Percentiles rank a stretch among this genome's conserved stretches.
phyloP scores from a whole-genome alignment of 1,140 invertebrate species.

The Himalopsyche phryganea region DNA sequence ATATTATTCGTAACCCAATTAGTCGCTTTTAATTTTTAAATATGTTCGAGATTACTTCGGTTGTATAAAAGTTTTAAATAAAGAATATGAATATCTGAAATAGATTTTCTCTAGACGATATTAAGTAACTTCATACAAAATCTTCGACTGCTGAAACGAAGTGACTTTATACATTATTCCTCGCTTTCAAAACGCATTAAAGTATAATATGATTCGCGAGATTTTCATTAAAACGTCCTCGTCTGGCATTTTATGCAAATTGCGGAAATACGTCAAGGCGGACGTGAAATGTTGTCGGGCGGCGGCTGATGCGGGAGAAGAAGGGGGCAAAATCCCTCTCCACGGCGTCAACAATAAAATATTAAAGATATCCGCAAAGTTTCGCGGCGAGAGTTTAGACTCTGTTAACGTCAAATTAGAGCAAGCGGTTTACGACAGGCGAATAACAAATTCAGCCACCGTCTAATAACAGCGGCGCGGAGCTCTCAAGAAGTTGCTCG shows the following conservation, averaged over 20 bases:
- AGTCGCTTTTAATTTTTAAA: too few relatives aligned
- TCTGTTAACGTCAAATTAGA: conserved; percentile 36
- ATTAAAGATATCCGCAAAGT: conserved; percentile 33
- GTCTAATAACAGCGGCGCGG: background rate
- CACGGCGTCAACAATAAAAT: conserved; percentile 29
- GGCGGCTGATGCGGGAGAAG: background rate
- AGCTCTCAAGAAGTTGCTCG: conserved; percentile 6
- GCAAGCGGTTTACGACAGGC: conserved; percentile 27
- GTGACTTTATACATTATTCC: background rate
- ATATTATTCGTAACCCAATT: too few relatives aligned
- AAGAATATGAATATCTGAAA: too few relatives aligned
- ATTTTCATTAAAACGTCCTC: conserved; percentile 33
- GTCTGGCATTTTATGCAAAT: conserved; percentile 32
- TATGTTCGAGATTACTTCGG: too few relatives aligned
- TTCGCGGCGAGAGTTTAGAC: conserved; percentile 31
- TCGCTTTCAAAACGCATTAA: conserved; percentile 1
- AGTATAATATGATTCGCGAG: conserved; percentile 16
- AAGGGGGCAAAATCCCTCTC: conserved; percentile 7
- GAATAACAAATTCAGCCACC: conserved; percentile 30
- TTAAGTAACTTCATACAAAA: too few relatives aligned
- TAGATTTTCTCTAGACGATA: too few relatives aligned
- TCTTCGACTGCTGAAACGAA: too few relatives aligned
- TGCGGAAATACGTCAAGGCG: conserved; percentile 28
- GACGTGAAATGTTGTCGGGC: conserved; percentile 5
- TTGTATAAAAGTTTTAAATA: too few relatives aligned